These are phyloP conservation scores for Molorchus minor DNA, from an alignment of 2,888 invertebrate species.

Conservation along the genomic window DNA sequence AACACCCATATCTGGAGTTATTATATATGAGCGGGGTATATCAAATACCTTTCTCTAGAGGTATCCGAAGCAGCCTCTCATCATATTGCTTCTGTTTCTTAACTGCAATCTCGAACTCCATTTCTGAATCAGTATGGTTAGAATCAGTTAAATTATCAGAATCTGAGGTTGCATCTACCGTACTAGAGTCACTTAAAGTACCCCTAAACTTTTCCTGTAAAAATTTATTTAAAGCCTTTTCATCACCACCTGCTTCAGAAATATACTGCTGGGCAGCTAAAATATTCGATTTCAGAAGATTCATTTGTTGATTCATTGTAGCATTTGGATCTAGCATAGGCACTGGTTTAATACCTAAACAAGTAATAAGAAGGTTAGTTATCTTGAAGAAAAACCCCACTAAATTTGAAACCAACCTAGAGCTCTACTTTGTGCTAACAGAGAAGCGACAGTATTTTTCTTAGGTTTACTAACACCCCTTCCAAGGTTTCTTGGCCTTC, in stretches of 20 bases:
- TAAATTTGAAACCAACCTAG: conserved; percentile 63
- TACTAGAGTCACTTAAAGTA: conserved; percentile 66
- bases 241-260: conserved; percentile 61
- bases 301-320: conserved; percentile 68
- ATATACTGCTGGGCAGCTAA: conserved; percentile 75
- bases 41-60: conserved; percentile 67
- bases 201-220: conserved; percentile 68
- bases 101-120: conserved; percentile 59
- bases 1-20: no score
- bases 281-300: conserved; percentile 67
- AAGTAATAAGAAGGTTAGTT: no score
- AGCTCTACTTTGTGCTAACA: conserved; percentile 86
- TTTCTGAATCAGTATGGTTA: conserved; percentile 69
- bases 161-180: conserved; percentile 68
- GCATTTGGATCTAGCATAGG: conserved; percentile 67
- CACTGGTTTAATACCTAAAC: conserved; percentile 74
- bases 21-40: no score
- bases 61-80: conserved; percentile 71
- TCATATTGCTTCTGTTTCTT: conserved; percentile 66
- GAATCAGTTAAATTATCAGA: conserved; percentile 70
- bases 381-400: not conserved
- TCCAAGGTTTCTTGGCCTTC: conserved; percentile 83
- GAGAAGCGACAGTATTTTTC: conserved; percentile 90
- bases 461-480: conserved; percentile 90
- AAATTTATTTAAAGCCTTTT: conserved; percentile 62